Conservation (phyloP, 1,140 invertebrate species). For the Holcopasites calliopsidis region DNA sequence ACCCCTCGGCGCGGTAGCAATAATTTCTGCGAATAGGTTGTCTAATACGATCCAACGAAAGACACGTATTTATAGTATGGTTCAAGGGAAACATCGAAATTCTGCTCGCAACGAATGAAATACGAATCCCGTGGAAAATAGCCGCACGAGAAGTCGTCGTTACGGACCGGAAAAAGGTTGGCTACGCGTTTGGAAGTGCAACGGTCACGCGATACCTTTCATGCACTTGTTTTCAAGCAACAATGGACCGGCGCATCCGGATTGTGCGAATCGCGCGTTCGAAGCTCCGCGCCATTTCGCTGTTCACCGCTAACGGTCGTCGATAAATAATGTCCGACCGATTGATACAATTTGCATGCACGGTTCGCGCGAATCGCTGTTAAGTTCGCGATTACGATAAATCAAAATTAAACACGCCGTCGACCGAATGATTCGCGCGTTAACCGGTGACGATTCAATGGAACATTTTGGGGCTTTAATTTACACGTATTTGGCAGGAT, state of each 20-base stretch:
- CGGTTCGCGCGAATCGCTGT: not conserved
- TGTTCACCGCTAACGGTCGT: not conserved
- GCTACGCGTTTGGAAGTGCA: constrained; percentile 15
- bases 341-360: no score
- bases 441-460: not conserved
- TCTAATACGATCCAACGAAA: no score
- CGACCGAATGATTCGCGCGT: no score
- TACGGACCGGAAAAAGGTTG: constrained; percentile 2
- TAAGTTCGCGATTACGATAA: not conserved
- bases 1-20: no score
- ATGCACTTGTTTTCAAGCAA: constrained; percentile 29
- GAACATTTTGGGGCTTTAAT: not conserved
- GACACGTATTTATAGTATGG: constrained; percentile 20
- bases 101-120: constrained; percentile 23
- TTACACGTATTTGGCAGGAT: not conserved
- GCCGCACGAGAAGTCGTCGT: not conserved
- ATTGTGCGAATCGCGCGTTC: constrained; percentile 1
- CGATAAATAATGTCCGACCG: not conserved
- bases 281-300: not conserved
- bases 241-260: constrained; percentile 2
- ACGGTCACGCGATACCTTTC: constrained; percentile 15
- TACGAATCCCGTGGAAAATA: constrained; percentile 19
- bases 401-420: not conserved
- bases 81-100: constrained; percentile 40
- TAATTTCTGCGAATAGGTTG: no score